Conservation (phyloP, 2,113 vertebrate genomes). For the Phyllostomus discolor region DNA sequence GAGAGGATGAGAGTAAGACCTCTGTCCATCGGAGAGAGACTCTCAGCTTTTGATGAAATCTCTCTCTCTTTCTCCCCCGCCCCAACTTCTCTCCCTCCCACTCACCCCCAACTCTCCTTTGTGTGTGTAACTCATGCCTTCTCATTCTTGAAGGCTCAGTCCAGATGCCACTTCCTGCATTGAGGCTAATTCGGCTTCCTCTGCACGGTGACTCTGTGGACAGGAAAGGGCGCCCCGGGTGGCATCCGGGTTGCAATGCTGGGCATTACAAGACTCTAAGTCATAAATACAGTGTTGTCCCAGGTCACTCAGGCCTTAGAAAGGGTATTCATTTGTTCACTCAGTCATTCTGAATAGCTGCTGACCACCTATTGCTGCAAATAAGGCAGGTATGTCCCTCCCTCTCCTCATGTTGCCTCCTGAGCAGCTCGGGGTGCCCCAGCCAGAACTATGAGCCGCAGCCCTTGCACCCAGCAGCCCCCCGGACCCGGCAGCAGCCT, state of each 20-base stretch:
- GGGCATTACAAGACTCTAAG: background rate
- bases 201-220: background rate
- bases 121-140: background rate
- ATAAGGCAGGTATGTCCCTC: background rate
- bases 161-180: background rate
- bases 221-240: background rate
- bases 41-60: background rate
- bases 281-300: background rate
- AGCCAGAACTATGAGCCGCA: background rate
- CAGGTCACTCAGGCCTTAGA: background rate
- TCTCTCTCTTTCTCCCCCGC: background rate
- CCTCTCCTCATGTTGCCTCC: background rate
- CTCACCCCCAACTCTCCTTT: background rate
- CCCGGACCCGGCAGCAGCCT: no score
- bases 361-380: background rate
- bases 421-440: background rate
- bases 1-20: background rate
- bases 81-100: background rate
- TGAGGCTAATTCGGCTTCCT: background rate
- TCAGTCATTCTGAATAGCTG: background rate
- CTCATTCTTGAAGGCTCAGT: background rate
- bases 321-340: background rate
- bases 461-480: background rate
- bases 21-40: background rate
- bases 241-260: background rate